Percentiles rank a stretch among this genome's conserved stretches.
phyloP scores from a whole-genome alignment of 2,888 invertebrate genomes.

The Pocota personata region DNA sequence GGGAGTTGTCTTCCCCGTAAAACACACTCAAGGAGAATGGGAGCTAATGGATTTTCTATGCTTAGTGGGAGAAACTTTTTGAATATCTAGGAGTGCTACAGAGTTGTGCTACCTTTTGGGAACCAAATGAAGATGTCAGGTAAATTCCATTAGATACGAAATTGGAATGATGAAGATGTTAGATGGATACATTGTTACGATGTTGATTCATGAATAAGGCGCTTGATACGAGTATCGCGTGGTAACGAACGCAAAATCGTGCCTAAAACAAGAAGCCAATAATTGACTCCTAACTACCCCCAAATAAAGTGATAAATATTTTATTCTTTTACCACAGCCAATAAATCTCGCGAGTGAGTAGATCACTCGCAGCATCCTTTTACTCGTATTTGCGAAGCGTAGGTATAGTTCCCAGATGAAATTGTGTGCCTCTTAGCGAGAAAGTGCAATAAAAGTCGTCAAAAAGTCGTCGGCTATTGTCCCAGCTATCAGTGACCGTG shows the following conservation, averaged over 20 bases:
- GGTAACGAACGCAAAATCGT: slow-evolving; percentile 43
- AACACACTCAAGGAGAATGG: slow-evolving; percentile 26
- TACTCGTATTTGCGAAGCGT: neutral
- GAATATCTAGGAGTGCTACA: neutral
- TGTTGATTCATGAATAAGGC: slow-evolving; percentile 34
- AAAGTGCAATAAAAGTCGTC: slow-evolving; percentile 53
- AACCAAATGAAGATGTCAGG: slow-evolving; percentile 34
- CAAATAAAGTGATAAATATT: slow-evolving; percentile 71
- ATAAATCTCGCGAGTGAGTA: slow-evolving; percentile 58
- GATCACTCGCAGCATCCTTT: slow-evolving; percentile 2
- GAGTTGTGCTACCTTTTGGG: slow-evolving; percentile 6
- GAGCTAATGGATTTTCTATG: slow-evolving; percentile 67
- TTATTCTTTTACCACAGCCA: slow-evolving; percentile 64
- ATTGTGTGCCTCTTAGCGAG: slow-evolving; percentile 36
- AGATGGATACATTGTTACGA: neutral
- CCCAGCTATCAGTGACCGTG: slow-evolving; percentile 68
- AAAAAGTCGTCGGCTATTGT: slow-evolving; percentile 36
- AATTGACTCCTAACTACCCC: slow-evolving; percentile 67
- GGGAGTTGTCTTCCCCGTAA: slow-evolving; percentile 27
- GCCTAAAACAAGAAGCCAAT: slow-evolving; percentile 46
- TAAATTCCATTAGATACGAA: neutral
- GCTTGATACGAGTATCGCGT: slow-evolving; percentile 64
- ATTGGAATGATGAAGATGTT: neutral
- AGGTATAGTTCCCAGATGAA: neutral
- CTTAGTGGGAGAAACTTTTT: slow-evolving; percentile 32